Base-by-base conservation (phyloP, 2,113 vertebrate species). In the Sarotherodon lohbergeri region DNA sequence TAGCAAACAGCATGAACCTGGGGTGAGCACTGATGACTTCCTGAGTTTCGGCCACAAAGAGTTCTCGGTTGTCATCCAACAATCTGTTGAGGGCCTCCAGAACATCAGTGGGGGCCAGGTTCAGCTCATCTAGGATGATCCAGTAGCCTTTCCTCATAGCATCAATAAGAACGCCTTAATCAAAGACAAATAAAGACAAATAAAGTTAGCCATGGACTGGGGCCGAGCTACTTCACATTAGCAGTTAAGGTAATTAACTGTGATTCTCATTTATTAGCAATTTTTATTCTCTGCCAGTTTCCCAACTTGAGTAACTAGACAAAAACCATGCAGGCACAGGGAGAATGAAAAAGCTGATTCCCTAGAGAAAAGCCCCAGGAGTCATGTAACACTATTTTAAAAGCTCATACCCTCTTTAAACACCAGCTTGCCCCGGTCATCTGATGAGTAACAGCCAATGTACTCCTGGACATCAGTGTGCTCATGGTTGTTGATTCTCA, bases 391-490 rank as follows among this genome's bases (percentile, higher is more conserved):
- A 36, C 41, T 11, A 6, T 76, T 48, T 50, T 50, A 32, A 50
- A 46, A 32, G 17, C 36, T 81, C 27, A 4, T 92, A 98, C 98
- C 98, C 97, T 99, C 99, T 90, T 97, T 98, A 95, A 99, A 99
- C 13, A 97, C 91, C 90, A 99, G 82, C 88, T 98, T 99, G 80
- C 98, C 99, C 4, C 95, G 93, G 43, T 96, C 90, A n/a, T 98
- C 97, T 0, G 98, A 98, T 1, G 98, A 98, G 12, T 99, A 99
- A 93, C 99, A 99, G 90, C 99, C 98, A 46, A 99, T 97, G 91
- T 99, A 99, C 61, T 99, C 99, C 89, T 99, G 99, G 93, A 99
- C 98, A 92, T 99, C 99, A 0, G 99, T 99, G 93, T 99, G 98
- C 85, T 99, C 99, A 1, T 99, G 99, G 92, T 99, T 99, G 90